Base-by-base conservation (phyloP, 64 coral and sea anemone species). In the Platygyra sinensis region DNA sequence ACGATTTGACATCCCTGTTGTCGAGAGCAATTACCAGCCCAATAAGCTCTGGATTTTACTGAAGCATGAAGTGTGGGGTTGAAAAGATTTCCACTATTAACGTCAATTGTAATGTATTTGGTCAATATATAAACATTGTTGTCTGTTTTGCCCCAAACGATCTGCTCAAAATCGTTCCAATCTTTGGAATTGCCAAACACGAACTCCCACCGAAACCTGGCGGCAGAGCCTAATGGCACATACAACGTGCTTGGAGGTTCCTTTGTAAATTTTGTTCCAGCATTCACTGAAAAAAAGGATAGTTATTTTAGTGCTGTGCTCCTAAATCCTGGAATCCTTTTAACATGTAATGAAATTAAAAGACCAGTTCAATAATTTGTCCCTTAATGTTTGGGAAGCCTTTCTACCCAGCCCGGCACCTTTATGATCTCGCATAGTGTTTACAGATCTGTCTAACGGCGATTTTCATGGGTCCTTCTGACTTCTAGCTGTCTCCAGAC, bases 201-300 rank as follows among this genome's bases (percentile, higher is more conserved):
- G 16, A 80, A 60, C 28, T 11, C 59, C 78, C 78, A 80, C 16
- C 61, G 28, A 49, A 80, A 80, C 30, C n/a, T 32, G 54, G 18
- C 54, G 30, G 61, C 14, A 30, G 54, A 61, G 4, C 78, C 78
- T 27, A 18, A 13, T 5, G 15, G 12, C 4, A 54, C 54, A 80
- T 27, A 25, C 17, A 80, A 18, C 31, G 10, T 18, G 0, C 1
- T 30, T 28, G 78, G 52, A 16, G 78, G 78, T 61, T 0, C 27
- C 30, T 80, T 80, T 55, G 78, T 62, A 30, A 80, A 80, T 8
- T 31, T 80, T 60, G 78, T 80, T 13, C 8, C 27, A 80, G 10
- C 0, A 32, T 62, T 13, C 0, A 15, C 76, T 79, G 22, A 27
- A 24, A 79, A 55, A 28, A 11, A 27, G 11, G 11, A 0, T 30